A percentile compares a stretch with the other conserved stretches of the same genome.
phyloP scores from a whole-genome alignment of 2,888 invertebrate genomes.

The Polymixis lichenea region DNA sequence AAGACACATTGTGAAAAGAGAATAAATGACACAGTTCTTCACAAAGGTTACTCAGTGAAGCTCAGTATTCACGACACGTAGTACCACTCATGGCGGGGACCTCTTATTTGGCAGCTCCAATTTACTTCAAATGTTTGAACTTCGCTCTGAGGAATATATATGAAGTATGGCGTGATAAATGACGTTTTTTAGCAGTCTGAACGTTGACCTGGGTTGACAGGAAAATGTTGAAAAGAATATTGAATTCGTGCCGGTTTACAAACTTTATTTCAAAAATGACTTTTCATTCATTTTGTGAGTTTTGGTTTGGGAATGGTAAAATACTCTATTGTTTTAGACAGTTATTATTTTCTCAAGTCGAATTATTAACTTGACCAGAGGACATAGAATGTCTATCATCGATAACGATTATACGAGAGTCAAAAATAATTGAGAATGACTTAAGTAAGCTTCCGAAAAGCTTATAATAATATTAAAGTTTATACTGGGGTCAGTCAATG shows the following conservation, averaged over 20 bases:
- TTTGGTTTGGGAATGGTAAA: neutral
- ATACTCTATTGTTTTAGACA: neutral
- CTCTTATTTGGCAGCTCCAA: slow-evolving; percentile 61
- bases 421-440: too few species aligned
- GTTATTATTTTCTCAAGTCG: neutral
- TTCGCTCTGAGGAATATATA: slow-evolving; percentile 42
- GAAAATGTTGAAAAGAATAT: too few species aligned
- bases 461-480: too few species aligned
- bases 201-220: neutral
- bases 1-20: too few species aligned
- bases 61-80: slow-evolving; percentile 55
- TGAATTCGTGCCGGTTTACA: too few species aligned
- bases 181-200: neutral
- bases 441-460: too few species aligned
- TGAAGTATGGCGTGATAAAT: slow-evolving; percentile 31
- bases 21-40: neutral
- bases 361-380: too few species aligned
- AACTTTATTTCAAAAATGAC: neutral
- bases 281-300: neutral
- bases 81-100: slow-evolving; percentile 18
- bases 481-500: too few species aligned
- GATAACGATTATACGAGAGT: too few species aligned
- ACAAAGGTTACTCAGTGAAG: neutral
- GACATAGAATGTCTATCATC: too few species aligned
- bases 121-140: slow-evolving; percentile 58